Evolutionary conservation across 2,113 vertebrate species (phyloP), one percentile per base, ranked within the genome.

Genomic region (Chlamydotis undulata): DNA sequence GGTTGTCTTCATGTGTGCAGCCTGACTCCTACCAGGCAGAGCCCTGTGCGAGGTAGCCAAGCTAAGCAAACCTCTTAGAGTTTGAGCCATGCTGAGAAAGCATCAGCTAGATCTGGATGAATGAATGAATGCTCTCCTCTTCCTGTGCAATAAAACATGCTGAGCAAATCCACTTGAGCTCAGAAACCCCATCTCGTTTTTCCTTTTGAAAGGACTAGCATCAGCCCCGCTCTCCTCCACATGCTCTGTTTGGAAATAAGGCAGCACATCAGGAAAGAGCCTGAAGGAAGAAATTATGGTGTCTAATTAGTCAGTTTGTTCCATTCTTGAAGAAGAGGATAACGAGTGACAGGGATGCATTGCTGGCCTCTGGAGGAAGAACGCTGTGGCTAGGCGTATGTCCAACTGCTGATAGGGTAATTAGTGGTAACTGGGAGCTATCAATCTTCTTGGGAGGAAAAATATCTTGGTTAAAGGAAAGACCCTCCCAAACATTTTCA

Each of bases 341-440:
- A 89, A 90, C 22, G 12, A 91, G 84, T 1, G 35, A 87, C 60
- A 60, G 71, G 86, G 90, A 87, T 74, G 78, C 69, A 52, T 83
- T 91, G 85, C 76, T 0, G 69, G 85, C 69, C 89, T 95, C 95
- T 95, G 87, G 93, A 96, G 94, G 95, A 94, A 78, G 84, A 90
- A 77, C 12, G 13, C 79, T 96, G 76, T 83, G 94, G 95, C 76
- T 90, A 89, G 92, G 90, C 96, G 96, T 73, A 52, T 93, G 94
- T 96, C 94, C 96, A 96, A 64, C 83, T 96, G 90, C 88, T 92
- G 96, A 96, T 95, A 93, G 93, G 91, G 65, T 88, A 90, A 93
- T 96, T 97, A 96, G 95, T 96, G 95, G 95, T 95, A 96, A 94
- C 87, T 89, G 90, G 91, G 96, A 96, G 93, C 89, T 93, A 96